A percentile compares a stretch with the other conserved stretches of the same genome.
Evolutionary conservation across 2,797 vertebrate genomes (phyloP).

Genomic region (Myotis vivesi): DNA sequence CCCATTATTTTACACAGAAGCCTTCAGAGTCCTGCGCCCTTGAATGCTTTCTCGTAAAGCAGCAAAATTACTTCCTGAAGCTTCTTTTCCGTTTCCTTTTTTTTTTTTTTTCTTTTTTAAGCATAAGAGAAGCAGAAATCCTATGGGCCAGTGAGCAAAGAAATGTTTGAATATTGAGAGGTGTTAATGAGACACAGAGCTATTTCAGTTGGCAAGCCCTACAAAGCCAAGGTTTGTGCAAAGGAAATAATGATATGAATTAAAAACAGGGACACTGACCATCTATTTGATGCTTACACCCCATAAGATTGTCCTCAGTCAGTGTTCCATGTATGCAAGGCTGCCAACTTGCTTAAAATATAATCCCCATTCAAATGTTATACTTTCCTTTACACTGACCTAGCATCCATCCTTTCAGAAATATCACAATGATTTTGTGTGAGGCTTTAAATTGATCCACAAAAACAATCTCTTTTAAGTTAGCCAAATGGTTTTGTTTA

Average conservation of each 20-base stretch:
- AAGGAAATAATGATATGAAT: not conserved
- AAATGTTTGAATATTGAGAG: conserved; percentile 56
- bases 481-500: not conserved
- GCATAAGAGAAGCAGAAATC: conserved; percentile 11
- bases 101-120: not conserved
- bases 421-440: not conserved
- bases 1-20: conserved; percentile 69
- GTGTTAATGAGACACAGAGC: conserved; percentile 57
- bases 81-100: not conserved
- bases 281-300: not conserved
- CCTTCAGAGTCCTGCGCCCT: conserved; percentile 45
- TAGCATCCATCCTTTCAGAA: conserved; percentile 29
- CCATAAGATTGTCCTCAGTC: not conserved
- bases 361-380: not conserved
- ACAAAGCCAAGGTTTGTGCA: conserved; percentile 7
- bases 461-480: conserved; percentile 42
- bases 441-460: conserved; percentile 33
- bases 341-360: not conserved
- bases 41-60: conserved; percentile 63
- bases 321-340: not conserved
- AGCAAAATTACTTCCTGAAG: conserved; percentile 67
- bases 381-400: conserved; percentile 20
- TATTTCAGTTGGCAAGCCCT: conserved; percentile 23
- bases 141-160: conserved; percentile 43
- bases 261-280: not conserved